Evolutionary conservation across 92 coral and sea anemone species (phyloP), one percentile per base, ranked within the genome.

Genomic region (Siderastrea radians): DNA sequence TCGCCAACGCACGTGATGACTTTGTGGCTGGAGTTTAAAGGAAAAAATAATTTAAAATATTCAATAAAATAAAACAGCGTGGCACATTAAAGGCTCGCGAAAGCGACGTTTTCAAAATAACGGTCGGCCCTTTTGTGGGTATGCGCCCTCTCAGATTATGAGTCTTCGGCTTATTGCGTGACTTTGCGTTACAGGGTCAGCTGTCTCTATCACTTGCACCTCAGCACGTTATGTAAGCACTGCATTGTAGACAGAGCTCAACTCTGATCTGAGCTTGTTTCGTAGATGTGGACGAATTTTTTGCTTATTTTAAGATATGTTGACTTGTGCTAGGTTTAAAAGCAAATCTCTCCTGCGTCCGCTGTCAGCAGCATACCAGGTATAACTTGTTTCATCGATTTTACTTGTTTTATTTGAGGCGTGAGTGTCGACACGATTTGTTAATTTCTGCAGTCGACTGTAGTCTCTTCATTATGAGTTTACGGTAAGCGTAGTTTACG

Each of bases 331-430:
- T 9, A 80, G 91, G 79, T 68, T 91, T 3, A 71, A 78, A 82
- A 76, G 91, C 71, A 91, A 65, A 77, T 15, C 61, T 10, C 81
- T 74, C 38, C 38, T 79, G 54, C 67, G 69, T 48, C 75, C 94
- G 19, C 84, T 85, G 50, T 72, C 89, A 63, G 75, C 88, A 81
- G 84, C 88, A 16, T 91, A 81, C 72, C 86, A 80, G 94, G 94
- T 91, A 85, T 6, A 62, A 14, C 7, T 58, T 75, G 48, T 49
- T 59, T 2, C 9, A 2, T 10, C 43, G 38, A 60, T 61, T n/a
- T 72, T 26, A 38, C 38, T 48, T 0, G 2, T 45, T 4, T 61
- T 14, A 26, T 70, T 13, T 19, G 70, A 61, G 80, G 62, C 87
- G 87, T 84, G 87, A 64, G 3, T 11, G 1, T 19, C 2, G 13